A percentile compares a stretch with the other conserved stretches of the same genome.
Conservation (phyloP, 1,140 invertebrate genomes). For the Tetramorium alpestre region DNA sequence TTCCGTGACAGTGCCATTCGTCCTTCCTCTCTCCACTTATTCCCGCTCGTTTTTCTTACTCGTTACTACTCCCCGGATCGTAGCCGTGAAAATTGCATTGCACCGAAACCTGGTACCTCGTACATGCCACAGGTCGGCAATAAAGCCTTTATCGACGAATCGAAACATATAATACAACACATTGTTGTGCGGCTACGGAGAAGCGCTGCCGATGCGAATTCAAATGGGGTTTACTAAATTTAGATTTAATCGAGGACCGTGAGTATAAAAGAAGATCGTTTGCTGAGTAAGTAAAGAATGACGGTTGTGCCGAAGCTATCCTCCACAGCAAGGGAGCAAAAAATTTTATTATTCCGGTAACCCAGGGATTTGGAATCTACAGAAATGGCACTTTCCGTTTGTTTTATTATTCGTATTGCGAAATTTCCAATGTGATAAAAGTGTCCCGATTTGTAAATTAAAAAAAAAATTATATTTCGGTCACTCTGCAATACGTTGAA, state of each 20-base stretch:
- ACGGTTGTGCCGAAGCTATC: neutral
- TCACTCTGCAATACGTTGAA: neutral
- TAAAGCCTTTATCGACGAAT: conserved; percentile 49
- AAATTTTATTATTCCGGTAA: conserved; percentile 28
- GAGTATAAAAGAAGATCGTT: conserved; percentile 43
- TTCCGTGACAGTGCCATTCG: neutral
- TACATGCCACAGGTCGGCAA: conserved; percentile 54
- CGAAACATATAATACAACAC: conserved; percentile 19
- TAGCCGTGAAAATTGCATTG: conserved; percentile 64
- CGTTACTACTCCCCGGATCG: conserved; percentile 6
- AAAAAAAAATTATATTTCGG: conserved; percentile 6
- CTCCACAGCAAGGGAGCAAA: neutral
- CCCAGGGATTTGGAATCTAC: neutral
- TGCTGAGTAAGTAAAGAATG: conserved; percentile 12
- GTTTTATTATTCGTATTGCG: neutral
- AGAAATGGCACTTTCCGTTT: neutral
- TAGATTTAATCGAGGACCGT: conserved; percentile 26
- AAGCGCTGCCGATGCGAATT: conserved; percentile 39
- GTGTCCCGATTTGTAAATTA: neutral
- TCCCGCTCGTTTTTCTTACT: conserved; percentile 41
- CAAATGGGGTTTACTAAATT: conserved; percentile 42
- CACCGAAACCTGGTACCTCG: conserved; percentile 44
- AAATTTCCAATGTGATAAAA: neutral
- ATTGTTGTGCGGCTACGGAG: conserved; percentile 7
- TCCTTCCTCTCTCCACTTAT: conserved; percentile 28